Evolutionary conservation across 1,140 invertebrate species (phyloP).

Genomic region (Camponotus floridanus): DNA sequence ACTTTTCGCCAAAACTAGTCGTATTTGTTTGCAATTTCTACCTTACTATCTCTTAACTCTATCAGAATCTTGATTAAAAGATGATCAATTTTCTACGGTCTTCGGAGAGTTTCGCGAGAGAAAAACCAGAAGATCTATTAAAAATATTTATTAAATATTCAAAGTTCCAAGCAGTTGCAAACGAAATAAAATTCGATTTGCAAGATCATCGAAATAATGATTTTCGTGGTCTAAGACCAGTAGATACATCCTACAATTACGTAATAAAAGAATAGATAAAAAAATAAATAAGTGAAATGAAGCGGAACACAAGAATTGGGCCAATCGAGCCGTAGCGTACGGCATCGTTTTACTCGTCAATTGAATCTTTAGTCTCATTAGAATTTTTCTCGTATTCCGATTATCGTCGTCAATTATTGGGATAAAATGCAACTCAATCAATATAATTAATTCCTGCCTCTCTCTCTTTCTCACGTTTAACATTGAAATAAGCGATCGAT

Average conservation of each 20-base stretch:
- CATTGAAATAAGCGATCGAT: slow-evolving; percentile 24
- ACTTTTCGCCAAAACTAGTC: slow-evolving; percentile 40
- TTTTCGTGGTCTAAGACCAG: slow-evolving; percentile 14
- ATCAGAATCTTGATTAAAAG: slow-evolving; percentile 17
- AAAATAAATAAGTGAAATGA: slow-evolving; percentile 40
- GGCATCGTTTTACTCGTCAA: slow-evolving; percentile 75
- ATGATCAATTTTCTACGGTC: slow-evolving; percentile 22
- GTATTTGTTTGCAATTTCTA: slow-evolving; percentile 31
- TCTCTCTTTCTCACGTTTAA: not conserved
- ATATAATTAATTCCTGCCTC: slow-evolving; percentile 30
- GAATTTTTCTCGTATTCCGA: slow-evolving; percentile 60
- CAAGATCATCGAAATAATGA: slow-evolving; percentile 20
- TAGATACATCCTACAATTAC: not conserved
- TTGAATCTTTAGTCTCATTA: slow-evolving; percentile 75
- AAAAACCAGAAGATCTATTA: not conserved
- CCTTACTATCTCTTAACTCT: slow-evolving; percentile 1
- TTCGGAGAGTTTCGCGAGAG: not conserved
- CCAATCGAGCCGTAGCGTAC: slow-evolving; percentile 46
- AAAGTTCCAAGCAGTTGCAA: slow-evolving; percentile 35
- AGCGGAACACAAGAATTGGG: slow-evolving; percentile 51
- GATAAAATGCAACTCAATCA: slow-evolving; percentile 20
- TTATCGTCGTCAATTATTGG: slow-evolving; percentile 79
- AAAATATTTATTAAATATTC: slow-evolving; percentile 19
- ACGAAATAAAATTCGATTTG: slow-evolving; percentile 70
- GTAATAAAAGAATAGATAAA: slow-evolving; percentile 16